These are phyloP conservation scores for Rhodeus uyekii DNA, from an alignment of 2,797 vertebrate genomes.

Conservation along the genomic window DNA sequence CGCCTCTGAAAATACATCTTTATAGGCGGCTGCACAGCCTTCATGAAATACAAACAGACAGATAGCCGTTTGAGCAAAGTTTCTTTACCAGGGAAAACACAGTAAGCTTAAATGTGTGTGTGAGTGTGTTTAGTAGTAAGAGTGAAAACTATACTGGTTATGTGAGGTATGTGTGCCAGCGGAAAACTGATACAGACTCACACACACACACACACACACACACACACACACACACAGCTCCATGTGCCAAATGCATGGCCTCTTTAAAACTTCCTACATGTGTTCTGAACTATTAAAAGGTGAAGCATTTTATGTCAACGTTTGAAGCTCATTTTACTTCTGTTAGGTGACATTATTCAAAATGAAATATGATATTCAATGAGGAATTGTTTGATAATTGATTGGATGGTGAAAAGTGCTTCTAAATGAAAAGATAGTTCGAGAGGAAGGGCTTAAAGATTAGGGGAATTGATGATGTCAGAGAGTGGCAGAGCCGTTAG, in stretches of 20 bases:
- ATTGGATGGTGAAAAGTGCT: background rate
- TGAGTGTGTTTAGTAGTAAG: background rate
- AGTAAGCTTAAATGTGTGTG: slow-evolving; percentile 23
- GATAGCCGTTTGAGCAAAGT: slow-evolving; percentile 14
- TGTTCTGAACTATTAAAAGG: background rate
- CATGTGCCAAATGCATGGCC: slow-evolving; percentile 1
- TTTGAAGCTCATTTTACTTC: background rate
- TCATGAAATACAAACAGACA: slow-evolving; percentile 15
- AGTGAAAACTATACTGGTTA: slow-evolving; percentile 40
- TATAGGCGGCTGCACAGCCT: background rate
- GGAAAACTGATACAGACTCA: slow-evolving; percentile 27
- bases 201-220: background rate
- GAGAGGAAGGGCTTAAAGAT: background rate
- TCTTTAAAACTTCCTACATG: slow-evolving; percentile 20
- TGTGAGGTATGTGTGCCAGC: slow-evolving; percentile 37
- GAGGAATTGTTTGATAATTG: background rate
- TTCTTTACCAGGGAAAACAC: slow-evolving; percentile 1
- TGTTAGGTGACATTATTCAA: background rate
- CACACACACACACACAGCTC: background rate
- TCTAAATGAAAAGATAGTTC: background rate
- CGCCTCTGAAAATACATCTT: background rate
- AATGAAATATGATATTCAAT: background rate
- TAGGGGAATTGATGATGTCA: background rate
- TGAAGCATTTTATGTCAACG: background rate
- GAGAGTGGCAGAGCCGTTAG: background rate